A percentile compares a stretch with the other conserved stretches of the same genome.
phyloP scores from a whole-genome alignment of 2,888 invertebrate genomes.

The Epistrophella euchroma region DNA sequence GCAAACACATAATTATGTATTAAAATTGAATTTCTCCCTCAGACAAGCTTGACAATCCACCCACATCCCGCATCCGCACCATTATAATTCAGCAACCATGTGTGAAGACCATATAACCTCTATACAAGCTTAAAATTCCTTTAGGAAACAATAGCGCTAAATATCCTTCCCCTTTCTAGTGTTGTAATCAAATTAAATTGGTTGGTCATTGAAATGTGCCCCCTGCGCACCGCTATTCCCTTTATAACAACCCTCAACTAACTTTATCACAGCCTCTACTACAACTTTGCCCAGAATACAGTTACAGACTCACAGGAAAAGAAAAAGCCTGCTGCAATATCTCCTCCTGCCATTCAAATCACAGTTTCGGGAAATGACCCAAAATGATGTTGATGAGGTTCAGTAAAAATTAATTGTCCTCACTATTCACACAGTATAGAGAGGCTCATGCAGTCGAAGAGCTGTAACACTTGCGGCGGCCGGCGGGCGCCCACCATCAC shows the following conservation, averaged over 20 bases:
- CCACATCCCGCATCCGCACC: background rate
- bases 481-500: constrained; percentile 18
- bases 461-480: constrained; percentile 32
- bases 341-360: constrained; percentile 54
- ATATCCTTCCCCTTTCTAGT: constrained; percentile 41
- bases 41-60: background rate
- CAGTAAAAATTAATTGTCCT: constrained; percentile 73
- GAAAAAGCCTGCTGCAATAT: constrained; percentile 31
- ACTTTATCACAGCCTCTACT: background rate
- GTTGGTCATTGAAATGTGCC: constrained; percentile 48
- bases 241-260: background rate
- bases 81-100: background rate
- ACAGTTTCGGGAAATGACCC: constrained; percentile 69
- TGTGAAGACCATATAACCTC: constrained; percentile 14
- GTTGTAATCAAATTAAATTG: constrained; percentile 59
- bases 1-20: constrained; percentile 2
- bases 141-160: constrained; percentile 17
- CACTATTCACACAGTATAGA: constrained; percentile 53
- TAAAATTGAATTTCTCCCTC: background rate
- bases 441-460: constrained; percentile 5
- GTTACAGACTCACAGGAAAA: background rate
- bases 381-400: constrained; percentile 72
- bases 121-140: constrained; percentile 13
- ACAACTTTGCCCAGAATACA: no score
- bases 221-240: background rate